Evolutionary conservation across 2,888 invertebrate species (phyloP), one percentile per base, ranked within the genome.

Genomic region (Cryptocephalus primarius): DNA sequence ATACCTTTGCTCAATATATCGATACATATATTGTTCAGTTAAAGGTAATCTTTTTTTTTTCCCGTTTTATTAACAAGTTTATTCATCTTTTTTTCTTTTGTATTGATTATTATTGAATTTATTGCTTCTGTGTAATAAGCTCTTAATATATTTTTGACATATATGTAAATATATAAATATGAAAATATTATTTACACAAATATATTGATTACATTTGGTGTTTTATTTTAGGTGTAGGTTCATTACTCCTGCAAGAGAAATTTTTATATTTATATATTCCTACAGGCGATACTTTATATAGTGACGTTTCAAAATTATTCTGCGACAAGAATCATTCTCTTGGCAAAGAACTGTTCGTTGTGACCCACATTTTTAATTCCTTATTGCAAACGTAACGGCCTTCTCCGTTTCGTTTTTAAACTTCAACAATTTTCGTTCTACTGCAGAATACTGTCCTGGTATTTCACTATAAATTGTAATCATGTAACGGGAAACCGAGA

Each of bases 131-230:
- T 62, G 60, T 65, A 61, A 63, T 63, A 59, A 62, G 60, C 61
- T 65, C 63, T 63, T 67, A 68, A 67, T 64, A 63, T 64, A 68
- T 67, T 68, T 68, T 67, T 65, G 60, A 61, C 63, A 55, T 49
- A 61, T 60, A 55, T 67, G 67, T 69, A 69, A 63, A 69, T 69
- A 69, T 68, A 68, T 68, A 68, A 63, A 69, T 68, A 69, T 67
- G 64, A 65, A 64, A 61, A 63, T 65, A 66, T 53, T 59, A 58
- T 59, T 58, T 59, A 58, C 56, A 59, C 56, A 56, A 56, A 58
- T 46, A 56, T 52, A 56, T 57, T 56, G 52, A 48, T 53, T 51
- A 51, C 50, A 50, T 46, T 6, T 22, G 22, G 22, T 22, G 22
- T 22, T 22, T 22, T 22, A 47, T 32, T 22, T 22, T 22, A 22